Evolutionary conservation across 2,888 invertebrate genomes (phyloP).

Genomic region (Eutolmus rufibarbis): DNA sequence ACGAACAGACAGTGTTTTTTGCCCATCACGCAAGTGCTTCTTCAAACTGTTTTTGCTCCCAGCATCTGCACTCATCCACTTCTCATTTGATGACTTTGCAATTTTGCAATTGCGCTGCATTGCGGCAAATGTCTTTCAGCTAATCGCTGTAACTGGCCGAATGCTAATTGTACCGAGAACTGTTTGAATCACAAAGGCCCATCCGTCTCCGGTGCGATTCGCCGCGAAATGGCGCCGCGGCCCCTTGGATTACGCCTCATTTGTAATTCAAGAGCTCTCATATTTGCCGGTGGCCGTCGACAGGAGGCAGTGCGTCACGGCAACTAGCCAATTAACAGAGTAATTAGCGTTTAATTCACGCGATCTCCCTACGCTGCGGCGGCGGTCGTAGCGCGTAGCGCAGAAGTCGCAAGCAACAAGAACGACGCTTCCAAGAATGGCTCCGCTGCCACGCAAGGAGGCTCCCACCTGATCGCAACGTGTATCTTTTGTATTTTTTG

Average conservation of each 20-base stretch:
- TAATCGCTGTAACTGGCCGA: not conserved
- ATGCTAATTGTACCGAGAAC: not conserved
- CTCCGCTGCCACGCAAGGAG: constrained; percentile 13
- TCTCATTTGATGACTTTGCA: not conserved
- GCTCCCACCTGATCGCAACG: not conserved
- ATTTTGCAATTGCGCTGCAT: not conserved
- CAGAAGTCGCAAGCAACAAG: constrained; percentile 20
- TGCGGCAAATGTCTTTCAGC: not conserved
- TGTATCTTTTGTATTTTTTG: not conserved
- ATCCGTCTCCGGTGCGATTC: not conserved
- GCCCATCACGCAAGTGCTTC: not conserved
- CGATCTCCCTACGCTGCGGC: not conserved
- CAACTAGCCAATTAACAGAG: constrained; percentile 30
- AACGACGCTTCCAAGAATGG: constrained; percentile 5
- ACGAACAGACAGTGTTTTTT: not conserved
- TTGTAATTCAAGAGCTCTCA: constrained; percentile 22
- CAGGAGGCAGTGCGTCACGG: constrained; percentile 29
- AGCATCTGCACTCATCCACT: not conserved
- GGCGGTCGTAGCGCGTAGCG: not conserved
- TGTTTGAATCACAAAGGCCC: not conserved
- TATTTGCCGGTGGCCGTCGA: not conserved
- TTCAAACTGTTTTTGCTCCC: not conserved
- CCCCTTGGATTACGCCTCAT: not conserved
- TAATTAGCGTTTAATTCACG: constrained; percentile 40
- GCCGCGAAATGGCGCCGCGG: not conserved